Evolutionary conservation across 2,113 vertebrate genomes (phyloP), one percentile per base, ranked within the genome.

Genomic region (Crotalus tigris): DNA sequence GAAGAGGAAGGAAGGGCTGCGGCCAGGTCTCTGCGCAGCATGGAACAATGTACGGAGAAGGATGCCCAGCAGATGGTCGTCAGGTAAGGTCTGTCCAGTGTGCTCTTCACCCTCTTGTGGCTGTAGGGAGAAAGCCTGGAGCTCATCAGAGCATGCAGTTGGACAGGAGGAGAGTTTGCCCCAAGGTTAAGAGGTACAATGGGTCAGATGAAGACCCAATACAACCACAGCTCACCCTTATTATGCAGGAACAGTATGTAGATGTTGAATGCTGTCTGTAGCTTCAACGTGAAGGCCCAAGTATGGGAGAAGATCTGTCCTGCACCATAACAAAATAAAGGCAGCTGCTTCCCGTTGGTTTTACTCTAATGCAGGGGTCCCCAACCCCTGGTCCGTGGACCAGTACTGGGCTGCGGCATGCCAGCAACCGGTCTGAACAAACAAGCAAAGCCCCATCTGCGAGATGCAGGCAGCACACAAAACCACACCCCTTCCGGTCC

Each of bases 1-100:
- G 95, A 98, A 98, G 12, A 98, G 97, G 85, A 98, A 97, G 54
- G 97, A 97, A 61, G 97, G 95, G 96, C 97, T 98, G 93, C 97
- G 97, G 90, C 95, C 93, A 3, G 97, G 94, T 95, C 98, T 97
- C 93, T 97, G 97, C 33, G 94, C 92, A 59, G 93, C 89, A n/a
- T 92, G 95, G 21, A 98, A 95, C 94, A 98, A 96, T 59, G 97
- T 96, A 64, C 86, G 97, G 75, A 98, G 93, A 89, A 97, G 94
- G 17, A 95, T 61, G 0, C 91, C 94, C 96, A 98, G 93, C 21
- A 98, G 85, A 33, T 87, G 97, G 55, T 97, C 94, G 1, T 97
- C 97, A 33, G 89, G 21, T 5, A 23, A 46, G 46, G 94, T 92
- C 89, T 91, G 95, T 24, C 94, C 95, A 91, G 55, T 54, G 0